These are phyloP conservation scores for Cataglyphis altisquamis DNA, from an alignment of 2,888 invertebrate species.

Conservation along the genomic window DNA sequence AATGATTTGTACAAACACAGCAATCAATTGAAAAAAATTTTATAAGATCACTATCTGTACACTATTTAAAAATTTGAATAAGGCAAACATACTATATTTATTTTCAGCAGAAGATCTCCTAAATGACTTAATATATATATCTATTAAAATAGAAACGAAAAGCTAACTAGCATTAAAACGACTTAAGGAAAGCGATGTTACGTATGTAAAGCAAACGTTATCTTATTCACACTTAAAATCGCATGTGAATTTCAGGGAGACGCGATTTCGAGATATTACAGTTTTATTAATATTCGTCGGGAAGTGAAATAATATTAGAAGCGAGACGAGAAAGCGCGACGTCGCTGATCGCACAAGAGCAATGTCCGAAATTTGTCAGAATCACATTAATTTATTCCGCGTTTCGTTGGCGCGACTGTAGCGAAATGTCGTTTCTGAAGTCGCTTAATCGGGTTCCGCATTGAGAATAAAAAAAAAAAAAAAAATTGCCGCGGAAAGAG, in stretches of 20 bases:
- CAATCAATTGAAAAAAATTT: constrained; percentile 7
- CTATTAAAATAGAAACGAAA: constrained; percentile 10
- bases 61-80: constrained; percentile 3
- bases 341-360: constrained; percentile 36
- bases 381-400: constrained; percentile 61
- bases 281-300: constrained; percentile 40
- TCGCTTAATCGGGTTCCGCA: constrained; percentile 70
- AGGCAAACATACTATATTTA: neutral
- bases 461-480: constrained; percentile 75
- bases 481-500: constrained; percentile 67
- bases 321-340: constrained; percentile 21
- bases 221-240: constrained; percentile 20
- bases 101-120: neutral
- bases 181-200: constrained; percentile 12
- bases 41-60: neutral
- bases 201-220: constrained; percentile 26
- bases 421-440: constrained; percentile 63
- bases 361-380: constrained; percentile 30
- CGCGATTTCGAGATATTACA: constrained; percentile 30
- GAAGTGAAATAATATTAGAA: constrained; percentile 32
- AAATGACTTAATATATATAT: neutral
- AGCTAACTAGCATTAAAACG: constrained; percentile 7
- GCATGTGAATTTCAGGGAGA: constrained; percentile 35
- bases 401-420: constrained; percentile 45
- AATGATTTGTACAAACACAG: neutral